Evolutionary conservation across 2,888 invertebrate genomes (phyloP), one percentile per base, ranked within the genome.

Genomic region (Prosopocoilus inquinatus): DNA sequence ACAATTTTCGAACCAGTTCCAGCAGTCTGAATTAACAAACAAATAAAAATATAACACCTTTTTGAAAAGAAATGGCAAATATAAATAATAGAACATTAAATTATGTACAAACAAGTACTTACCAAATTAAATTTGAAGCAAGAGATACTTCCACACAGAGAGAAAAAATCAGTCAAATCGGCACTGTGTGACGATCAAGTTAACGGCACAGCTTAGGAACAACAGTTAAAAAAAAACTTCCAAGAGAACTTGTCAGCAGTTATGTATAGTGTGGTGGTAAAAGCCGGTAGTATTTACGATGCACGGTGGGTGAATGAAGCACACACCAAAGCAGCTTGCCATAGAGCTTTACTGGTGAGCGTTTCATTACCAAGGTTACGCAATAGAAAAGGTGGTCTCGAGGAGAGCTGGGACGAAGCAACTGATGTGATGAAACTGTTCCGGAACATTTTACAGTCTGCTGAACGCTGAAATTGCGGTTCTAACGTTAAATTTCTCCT

Each of bases 251-350:
- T 28, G 20, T 41, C 9, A 11, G 41, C 12, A 41, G 15, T n/a
- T 16, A 16, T 41, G n/a, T 34, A 9, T 12, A 38, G 13, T 13
- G 41, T 41, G 41, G 47, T 53, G 15, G 45, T 52, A 35, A 28
- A 47, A 36, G 53, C 48, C 53, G 53, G 53, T 53, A 48, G 33
- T 34, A 28, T 47, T 47, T 47, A 53, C 47, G 53, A 47, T 53
- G 53, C 47, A 35, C 53, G 47, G 43, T 43, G 43, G 43, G 39
- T 53, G 48, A 53, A 53, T 53, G 53, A 53, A 53, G 47, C 53
- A 38, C 38, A 38, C n/a, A 41, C 41, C 41, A 16, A 16, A 41
- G 15, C 11, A 41, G 41, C 41, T 41, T 15, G 41, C 15, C 38
- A 12, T 11, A 38, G 41, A 41, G 41, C 41, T 41, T 41, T 41